Base-by-base conservation (phyloP, 1,140 invertebrate genomes). In the Drosophila neocordata region DNA sequence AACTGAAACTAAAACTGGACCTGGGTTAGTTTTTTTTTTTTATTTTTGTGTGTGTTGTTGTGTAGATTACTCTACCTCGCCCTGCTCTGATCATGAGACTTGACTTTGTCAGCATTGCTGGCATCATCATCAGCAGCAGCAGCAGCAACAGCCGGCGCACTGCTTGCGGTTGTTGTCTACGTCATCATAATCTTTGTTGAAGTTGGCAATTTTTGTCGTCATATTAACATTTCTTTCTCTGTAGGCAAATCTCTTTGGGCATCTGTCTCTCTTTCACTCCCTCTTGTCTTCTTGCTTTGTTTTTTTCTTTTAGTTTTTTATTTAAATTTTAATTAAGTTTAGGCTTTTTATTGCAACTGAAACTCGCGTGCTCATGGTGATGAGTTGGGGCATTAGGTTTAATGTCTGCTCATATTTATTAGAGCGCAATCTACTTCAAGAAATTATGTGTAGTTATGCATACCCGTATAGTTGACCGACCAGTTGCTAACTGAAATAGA, bases 361-460 rank as follows among this genome's bases (percentile, higher is more conserved):
- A 44, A 76, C 55, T 87, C 79, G 83, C 82, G 83, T 87, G 82
- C 83, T 88, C 73, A 88, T 88, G 82, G 82, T 87, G 83, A 87
- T 79, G 82, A 88, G 82, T 87, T 88, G 83, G 69, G 61, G 72
- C 79, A 87, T 87, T 88, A 87, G 82, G 72, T 82, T 88, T 88
- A 72, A 87, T 88, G 82, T 56, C 75, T 70, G 83, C 74, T 82
- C 82, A 87, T 87, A 88, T 87, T 88, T 87, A 87, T 87, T 88
- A 87, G 82, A 87, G 83, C 82, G 78, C 75, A 73, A 87, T 88
- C 75, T 76, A 61, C 56, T 59, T 61, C 65, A 88, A 82, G 41
- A 15, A 48, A 48, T 48, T 48, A 48, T 48, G 20, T 48, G 15
- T 48, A 44, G 41, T 48, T 48, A 48, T 48, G 8, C 15, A 48